Base-by-base conservation (phyloP, 2,888 invertebrate genomes). In the Alentia gelatinosa region DNA sequence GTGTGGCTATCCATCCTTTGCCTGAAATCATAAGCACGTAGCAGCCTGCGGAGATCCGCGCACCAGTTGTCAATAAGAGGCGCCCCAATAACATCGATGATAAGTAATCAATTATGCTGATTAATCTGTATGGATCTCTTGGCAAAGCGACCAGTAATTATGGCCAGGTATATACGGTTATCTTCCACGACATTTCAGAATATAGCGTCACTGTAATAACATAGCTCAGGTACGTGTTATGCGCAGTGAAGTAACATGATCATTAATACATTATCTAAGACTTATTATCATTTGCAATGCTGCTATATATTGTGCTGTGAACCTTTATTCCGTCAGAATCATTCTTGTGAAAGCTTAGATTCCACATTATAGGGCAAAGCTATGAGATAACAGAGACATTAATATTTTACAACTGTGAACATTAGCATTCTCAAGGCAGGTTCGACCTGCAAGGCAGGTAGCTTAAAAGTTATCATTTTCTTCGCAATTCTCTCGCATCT, bases 51-150 rank as follows among this genome's bases (percentile, higher is more conserved):
- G 9, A 5, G 63, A n/a, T 9, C 12, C 63, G 63, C 63, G 26
- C 15, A 5, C 5, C n/a, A 63, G n/a, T 5, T 5, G n/a, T 23
- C 5, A 9, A 63, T n/a, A 19, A 23, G 15, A n/a, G 26, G 26
- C 26, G 68, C 12, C 30, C 30, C 68, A 68, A 68, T 68, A 68
- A 30, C 4, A 26, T 68, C 30, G 68, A 30, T 68, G 68, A 68
- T 68, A 68, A 68, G 68, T 26, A 30, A 68, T 68, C 68, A 68
- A 68, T 68, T 68, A 68, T 68, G n/a, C 68, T 68, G 68, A 68
- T 68, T 68, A 68, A 68, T 68, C 68, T 68, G n/a, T n/a, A 26
- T 68, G 33, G 68, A 9, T 30, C 12, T 30, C n/a, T 4, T 12
- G 68, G 26, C 26, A 30, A 30, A 68, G 68, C 4, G 33, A 56